Evolutionary conservation across 1,140 invertebrate genomes (phyloP), one percentile per base, ranked within the genome.

Genomic region (Drosophila auraria): DNA sequence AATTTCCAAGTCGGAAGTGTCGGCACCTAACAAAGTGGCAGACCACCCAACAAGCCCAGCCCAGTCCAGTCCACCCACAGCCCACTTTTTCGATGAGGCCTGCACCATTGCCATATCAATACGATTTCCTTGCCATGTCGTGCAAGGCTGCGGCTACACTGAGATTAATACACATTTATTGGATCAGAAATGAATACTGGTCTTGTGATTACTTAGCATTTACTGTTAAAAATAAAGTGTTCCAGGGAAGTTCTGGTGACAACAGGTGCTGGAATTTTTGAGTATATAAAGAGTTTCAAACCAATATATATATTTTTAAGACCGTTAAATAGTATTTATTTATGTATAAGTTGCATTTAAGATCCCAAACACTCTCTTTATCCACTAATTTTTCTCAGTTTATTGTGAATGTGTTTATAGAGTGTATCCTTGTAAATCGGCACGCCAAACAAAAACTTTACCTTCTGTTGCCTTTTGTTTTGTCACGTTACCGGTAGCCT

Each of bases 1-100:
- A 78, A 78, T 78, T 78, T 75, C 57, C 57, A 56, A 62, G 58
- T 78, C 75, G 75, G 75, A 78, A 78, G 75, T 78, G 75, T 70
- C 75, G 75, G 74, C 74, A 60, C 63, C 75, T 77, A 77, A 77
- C 74, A 77, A 77, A 77, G 61, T 76, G 72, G 54, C 56, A 59
- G 50, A 11, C 12, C 56, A 36, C 73, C 49, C 54, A 25, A 36
- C 23, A 1, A 23, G 53, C 53, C 44, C 33, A 45, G 9, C 11
- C 33, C 50, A 47, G 23, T 15, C 30, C 27, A 30, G 30, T 36
- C 33, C 27, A 12, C 49, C 23, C 56, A 30, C 27, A 44, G 56
- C 47, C 59, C 72, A 25, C 40, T 40, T 63, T 54, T 38, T 74
- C 50, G 59, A 74, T 62, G 70, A 58, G 70, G 69, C 40, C 38